Conservation (phyloP, 1,140 invertebrate species). For the Micrasema longulum region DNA sequence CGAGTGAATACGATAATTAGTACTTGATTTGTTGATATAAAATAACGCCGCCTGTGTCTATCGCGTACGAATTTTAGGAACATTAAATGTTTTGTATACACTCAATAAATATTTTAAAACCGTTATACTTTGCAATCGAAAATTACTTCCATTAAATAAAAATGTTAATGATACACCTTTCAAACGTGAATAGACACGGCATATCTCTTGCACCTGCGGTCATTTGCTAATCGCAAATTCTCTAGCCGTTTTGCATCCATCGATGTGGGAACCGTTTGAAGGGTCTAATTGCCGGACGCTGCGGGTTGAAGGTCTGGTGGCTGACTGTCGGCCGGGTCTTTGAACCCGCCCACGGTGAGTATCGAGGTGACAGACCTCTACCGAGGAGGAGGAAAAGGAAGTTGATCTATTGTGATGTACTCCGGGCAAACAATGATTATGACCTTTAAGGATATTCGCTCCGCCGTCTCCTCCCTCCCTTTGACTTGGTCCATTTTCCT, state of each 20-base stretch:
- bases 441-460: slow-evolving; percentile 17
- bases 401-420: slow-evolving; percentile 8
- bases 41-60: too few species aligned
- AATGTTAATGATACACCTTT: too few species aligned
- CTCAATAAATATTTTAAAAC: too few species aligned
- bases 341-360: not conserved
- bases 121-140: too few species aligned
- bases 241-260: slow-evolving; percentile 1
- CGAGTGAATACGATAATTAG: too few species aligned
- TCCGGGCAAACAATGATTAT: not conserved
- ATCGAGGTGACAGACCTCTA: slow-evolving; percentile 3
- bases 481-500: too few species aligned
- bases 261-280: slow-evolving; percentile 9
- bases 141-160: too few species aligned
- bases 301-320: slow-evolving; percentile 4
- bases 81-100: too few species aligned
- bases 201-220: not conserved
- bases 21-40: too few species aligned
- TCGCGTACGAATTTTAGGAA: too few species aligned
- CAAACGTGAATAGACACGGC: too few species aligned
- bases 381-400: slow-evolving; percentile 2
- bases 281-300: slow-evolving; percentile 3
- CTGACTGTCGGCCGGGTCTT: slow-evolving; percentile 20
- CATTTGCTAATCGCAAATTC: not conserved
- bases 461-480: not conserved